Conservation (phyloP, 2,888 invertebrate species). For the Leucania comma region DNA sequence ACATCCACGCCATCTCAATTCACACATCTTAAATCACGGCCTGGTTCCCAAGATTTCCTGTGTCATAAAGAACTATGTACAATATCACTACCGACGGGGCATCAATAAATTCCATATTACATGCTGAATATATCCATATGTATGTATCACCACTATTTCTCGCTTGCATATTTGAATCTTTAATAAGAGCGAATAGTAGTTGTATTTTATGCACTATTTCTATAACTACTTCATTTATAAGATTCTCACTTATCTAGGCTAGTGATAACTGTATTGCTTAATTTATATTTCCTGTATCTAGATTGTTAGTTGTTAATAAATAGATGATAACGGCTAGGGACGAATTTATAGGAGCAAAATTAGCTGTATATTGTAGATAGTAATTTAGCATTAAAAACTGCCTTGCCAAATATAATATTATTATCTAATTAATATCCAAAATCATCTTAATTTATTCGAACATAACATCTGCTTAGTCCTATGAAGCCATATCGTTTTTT, state of each 20-base stretch:
- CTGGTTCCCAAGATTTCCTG: constrained; percentile 63
- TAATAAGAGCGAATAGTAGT: constrained; percentile 67
- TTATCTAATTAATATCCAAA: constrained; percentile 14
- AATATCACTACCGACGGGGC: constrained; percentile 52
- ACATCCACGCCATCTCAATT: constrained; percentile 30
- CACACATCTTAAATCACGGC: constrained; percentile 58
- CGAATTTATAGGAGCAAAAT: constrained; percentile 9
- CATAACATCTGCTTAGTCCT: not conserved
- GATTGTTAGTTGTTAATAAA: constrained; percentile 27
- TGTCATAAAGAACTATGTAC: constrained; percentile 59
- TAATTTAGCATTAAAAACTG: not conserved
- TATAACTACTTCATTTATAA: constrained; percentile 55
- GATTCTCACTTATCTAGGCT: constrained; percentile 30
- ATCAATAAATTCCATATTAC: constrained; percentile 62
- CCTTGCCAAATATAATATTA: constrained; percentile 1
- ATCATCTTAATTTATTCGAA: constrained; percentile 9
- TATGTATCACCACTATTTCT: constrained; percentile 65
- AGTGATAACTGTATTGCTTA: constrained; percentile 27
- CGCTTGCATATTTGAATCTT: constrained; percentile 72
- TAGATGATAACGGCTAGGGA: not conserved
- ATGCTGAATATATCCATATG: constrained; percentile 58
- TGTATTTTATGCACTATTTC: constrained; percentile 63
- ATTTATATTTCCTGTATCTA: constrained; percentile 51
- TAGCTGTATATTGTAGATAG: constrained; percentile 10
- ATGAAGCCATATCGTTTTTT: constrained; percentile 24